phyloP scores from a whole-genome alignment of 2,797 vertebrate genomes.

The Dendrocincla tyrannina region DNA sequence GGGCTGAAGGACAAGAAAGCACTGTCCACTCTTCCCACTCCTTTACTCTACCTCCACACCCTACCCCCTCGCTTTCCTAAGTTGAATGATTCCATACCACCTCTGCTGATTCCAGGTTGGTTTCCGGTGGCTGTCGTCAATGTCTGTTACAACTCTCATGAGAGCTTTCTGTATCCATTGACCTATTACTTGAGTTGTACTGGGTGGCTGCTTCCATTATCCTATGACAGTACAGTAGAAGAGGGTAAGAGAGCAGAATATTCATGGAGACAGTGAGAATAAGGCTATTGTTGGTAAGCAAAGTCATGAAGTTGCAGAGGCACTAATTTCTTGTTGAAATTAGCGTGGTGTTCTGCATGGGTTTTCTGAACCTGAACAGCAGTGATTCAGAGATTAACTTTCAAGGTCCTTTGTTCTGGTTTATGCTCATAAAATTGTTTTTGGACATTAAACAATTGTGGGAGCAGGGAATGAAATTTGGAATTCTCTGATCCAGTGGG shows the following conservation, averaged over 20 bases:
- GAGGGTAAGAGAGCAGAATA: not conserved
- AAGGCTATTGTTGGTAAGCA: not conserved
- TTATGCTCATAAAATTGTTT: not conserved
- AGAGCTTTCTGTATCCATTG: not conserved
- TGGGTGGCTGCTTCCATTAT: not conserved
- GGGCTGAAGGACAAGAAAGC: not conserved
- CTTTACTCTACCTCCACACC: rapidly evolving
- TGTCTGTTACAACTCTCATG: not conserved
- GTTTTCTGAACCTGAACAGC: not conserved
- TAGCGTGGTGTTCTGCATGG: not conserved
- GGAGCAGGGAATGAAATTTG: not conserved
- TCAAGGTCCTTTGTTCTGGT: not conserved
- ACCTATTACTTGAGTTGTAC: not conserved
- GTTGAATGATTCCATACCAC: not conserved
- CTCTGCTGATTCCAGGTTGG: not conserved
- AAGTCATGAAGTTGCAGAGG: not conserved
- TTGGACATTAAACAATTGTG: not conserved
- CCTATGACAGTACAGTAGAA: not conserved
- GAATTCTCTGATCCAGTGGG: not conserved
- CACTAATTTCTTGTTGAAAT: not conserved
- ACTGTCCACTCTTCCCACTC: not conserved
- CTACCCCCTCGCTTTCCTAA: rapidly evolving
- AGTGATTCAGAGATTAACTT: not conserved
- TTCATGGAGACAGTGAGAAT: not conserved
- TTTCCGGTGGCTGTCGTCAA: not conserved